phyloP scores from a whole-genome alignment of 2,888 invertebrate species.

The Acanthacorydalis orientalis region DNA sequence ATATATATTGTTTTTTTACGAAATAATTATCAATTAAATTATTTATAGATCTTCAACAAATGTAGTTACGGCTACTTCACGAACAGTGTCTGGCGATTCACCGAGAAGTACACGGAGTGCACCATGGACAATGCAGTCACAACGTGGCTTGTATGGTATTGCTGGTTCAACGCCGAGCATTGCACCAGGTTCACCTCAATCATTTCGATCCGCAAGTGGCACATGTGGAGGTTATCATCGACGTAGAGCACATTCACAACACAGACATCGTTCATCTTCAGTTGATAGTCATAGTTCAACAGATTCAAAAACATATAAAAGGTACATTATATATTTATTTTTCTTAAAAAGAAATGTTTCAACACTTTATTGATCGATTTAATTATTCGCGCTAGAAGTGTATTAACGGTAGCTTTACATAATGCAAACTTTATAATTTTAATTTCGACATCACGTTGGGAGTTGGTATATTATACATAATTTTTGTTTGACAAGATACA shows the following conservation, averaged over 20 bases:
- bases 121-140: slow-evolving; percentile 53
- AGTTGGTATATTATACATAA: no score
- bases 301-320: slow-evolving; percentile 62
- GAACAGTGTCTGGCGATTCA: slow-evolving; percentile 34
- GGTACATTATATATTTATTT: slow-evolving; percentile 34
- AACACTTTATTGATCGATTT: no score
- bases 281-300: slow-evolving; percentile 83
- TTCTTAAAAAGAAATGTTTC: no score
- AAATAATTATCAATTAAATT: no score
- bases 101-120: slow-evolving; percentile 75
- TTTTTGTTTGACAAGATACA: no score
- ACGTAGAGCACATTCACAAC: slow-evolving; percentile 16
- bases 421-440: no score
- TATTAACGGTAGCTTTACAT: no score
- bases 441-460: no score
- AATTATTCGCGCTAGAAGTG: no score
- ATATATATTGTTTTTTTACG: no score
- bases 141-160: slow-evolving; percentile 48
- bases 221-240: slow-evolving; percentile 18
- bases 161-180: slow-evolving; percentile 38
- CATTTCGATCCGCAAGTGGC: slow-evolving; percentile 49
- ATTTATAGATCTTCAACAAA: neutral
- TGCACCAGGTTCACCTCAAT: slow-evolving; percentile 46
- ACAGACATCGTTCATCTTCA: slow-evolving; percentile 54
- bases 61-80: slow-evolving; percentile 13